Conservation (phyloP, 2,113 vertebrate species). For the Sula dactylatra region DNA sequence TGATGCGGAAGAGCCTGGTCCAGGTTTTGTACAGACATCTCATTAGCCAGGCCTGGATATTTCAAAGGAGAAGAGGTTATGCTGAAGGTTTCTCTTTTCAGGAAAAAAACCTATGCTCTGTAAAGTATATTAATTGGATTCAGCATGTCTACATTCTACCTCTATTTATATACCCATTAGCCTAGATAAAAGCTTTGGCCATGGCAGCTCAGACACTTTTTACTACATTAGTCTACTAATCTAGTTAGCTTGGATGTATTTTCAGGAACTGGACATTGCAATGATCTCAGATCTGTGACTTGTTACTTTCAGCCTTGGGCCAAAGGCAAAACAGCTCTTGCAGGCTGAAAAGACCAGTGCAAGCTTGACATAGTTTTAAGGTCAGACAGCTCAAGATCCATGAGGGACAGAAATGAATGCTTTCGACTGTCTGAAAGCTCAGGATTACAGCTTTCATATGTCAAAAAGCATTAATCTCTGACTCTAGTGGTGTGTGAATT, state of each 20-base stretch:
- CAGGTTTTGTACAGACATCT: background rate
- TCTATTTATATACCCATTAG: background rate
- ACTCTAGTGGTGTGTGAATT: background rate
- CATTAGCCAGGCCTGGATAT: background rate
- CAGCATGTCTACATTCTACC: background rate
- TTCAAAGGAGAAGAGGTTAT: background rate
- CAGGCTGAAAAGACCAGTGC: background rate
- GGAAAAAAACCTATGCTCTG: background rate
- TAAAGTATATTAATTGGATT: background rate
- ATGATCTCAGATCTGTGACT: background rate
- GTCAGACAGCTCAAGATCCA: background rate
- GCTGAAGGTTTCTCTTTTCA: background rate
- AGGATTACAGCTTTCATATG: background rate
- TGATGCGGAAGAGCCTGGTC: background rate
- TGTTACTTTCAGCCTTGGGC: background rate
- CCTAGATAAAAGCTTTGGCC: background rate
- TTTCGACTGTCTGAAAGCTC: background rate
- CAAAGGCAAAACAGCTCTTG: background rate
- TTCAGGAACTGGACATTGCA: background rate
- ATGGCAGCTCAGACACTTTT: background rate
- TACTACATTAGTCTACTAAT: background rate
- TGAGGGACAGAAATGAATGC: background rate
- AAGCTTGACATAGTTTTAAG: background rate
- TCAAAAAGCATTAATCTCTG: conserved; percentile 6
- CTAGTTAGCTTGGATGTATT: background rate